Evolutionary conservation across 2,888 invertebrate species (phyloP).

Genomic region (Hyposoter dolosus): DNA sequence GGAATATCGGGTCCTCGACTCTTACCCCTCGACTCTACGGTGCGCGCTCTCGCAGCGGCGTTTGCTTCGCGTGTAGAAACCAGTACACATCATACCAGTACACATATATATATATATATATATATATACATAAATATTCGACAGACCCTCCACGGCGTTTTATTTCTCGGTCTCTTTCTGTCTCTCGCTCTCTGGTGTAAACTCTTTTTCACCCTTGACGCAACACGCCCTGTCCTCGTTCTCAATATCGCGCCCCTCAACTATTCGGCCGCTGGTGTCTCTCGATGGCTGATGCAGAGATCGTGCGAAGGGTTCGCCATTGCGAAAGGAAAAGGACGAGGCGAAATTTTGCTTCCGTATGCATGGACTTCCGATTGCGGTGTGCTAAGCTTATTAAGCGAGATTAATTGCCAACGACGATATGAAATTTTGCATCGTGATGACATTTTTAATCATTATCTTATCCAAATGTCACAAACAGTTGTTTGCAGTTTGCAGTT

Average conservation of each 20-base stretch:
- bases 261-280: constrained; percentile 59
- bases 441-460: constrained; percentile 45
- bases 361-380: neutral
- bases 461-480: neutral
- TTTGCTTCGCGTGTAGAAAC: constrained; percentile 43
- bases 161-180: constrained; percentile 49
- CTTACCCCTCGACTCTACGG: constrained; percentile 72
- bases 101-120: constrained; percentile 34
- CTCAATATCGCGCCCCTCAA: constrained; percentile 52
- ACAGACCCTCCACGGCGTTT: constrained; percentile 52
- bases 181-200: constrained; percentile 23
- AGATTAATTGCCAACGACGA: constrained; percentile 46
- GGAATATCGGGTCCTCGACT: constrained; percentile 81
- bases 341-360: constrained; percentile 53
- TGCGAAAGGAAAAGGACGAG: constrained; percentile 57
- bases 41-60: constrained; percentile 41
- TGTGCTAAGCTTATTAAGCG: neutral
- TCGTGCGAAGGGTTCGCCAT: constrained; percentile 65
- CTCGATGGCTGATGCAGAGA: constrained; percentile 72
- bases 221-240: constrained; percentile 44
- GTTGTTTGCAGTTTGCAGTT: neutral
- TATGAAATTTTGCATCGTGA: constrained; percentile 61
- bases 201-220: constrained; percentile 44
- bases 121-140: constrained; percentile 29
- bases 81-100: too few relatives aligned